phyloP scores from a whole-genome alignment of 2,113 vertebrate species.

The Pseudolaguvia tuberculata region DNA sequence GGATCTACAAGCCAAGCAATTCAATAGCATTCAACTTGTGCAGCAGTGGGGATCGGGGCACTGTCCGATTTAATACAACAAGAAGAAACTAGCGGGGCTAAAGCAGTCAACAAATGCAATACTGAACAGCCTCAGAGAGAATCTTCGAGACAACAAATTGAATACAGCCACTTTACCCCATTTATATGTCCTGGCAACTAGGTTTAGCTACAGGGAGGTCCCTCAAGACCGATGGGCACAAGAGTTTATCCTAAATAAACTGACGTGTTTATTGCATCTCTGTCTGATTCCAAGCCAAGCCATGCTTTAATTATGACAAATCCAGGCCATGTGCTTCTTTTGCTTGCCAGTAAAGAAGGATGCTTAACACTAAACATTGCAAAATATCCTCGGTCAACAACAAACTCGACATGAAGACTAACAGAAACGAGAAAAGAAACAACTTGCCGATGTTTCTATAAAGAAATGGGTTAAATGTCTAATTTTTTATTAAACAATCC shows the following conservation, averaged over 20 bases:
- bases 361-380: constrained; percentile 51
- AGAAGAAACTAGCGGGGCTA: constrained; percentile 61
- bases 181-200: constrained; percentile 70
- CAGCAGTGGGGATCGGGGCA: constrained; percentile 68
- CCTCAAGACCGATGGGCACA: constrained; percentile 51
- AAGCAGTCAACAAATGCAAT: constrained; percentile 72
- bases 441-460: neutral
- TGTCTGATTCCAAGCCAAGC: constrained; percentile 59
- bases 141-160: constrained; percentile 72
- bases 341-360: constrained; percentile 60
- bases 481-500: constrained; percentile 17
- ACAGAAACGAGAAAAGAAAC: neutral
- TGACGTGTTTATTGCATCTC: constrained; percentile 62
- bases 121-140: constrained; percentile 62
- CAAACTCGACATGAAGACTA: constrained; percentile 23
- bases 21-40: constrained; percentile 70
- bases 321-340: constrained; percentile 60
- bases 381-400: constrained; percentile 58
- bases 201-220: constrained; percentile 63
- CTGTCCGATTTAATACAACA: constrained; percentile 72
- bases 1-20: constrained; percentile 74
- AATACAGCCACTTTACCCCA: constrained; percentile 70
- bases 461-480: neutral
- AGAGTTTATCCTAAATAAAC: constrained; percentile 70
- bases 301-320: constrained; percentile 71